Percentiles rank a stretch among this genome's conserved stretches.
These are phyloP conservation scores for Eupithecia dodoneata DNA, from an alignment of 2,888 invertebrate species.

Conservation along the genomic window DNA sequence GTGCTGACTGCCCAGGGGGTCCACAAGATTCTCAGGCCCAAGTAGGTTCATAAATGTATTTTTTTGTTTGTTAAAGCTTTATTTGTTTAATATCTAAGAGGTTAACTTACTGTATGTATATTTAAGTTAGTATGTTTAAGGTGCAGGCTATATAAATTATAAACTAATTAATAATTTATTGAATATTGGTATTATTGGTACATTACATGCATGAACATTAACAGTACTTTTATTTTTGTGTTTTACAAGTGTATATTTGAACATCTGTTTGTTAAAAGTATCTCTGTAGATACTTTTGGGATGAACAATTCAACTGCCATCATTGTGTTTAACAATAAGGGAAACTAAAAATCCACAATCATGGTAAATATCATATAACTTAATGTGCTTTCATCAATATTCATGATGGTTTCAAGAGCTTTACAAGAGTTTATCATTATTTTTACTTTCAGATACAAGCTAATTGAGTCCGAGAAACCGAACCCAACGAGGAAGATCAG, in stretches of 20 bases:
- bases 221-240: background rate
- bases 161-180: background rate
- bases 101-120: background rate
- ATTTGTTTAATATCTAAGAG: background rate
- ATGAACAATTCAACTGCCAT: background rate
- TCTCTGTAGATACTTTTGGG: background rate
- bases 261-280: background rate
- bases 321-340: background rate
- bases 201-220: background rate
- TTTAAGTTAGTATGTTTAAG: background rate
- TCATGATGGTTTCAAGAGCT: background rate
- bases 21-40: slow-evolving; percentile 64
- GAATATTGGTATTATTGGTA: background rate
- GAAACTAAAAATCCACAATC: background rate
- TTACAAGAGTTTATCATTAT: background rate
- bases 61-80: background rate
- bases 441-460: slow-evolving; percentile 53
- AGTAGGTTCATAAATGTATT: background rate
- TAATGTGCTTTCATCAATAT: background rate
- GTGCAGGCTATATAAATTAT: background rate
- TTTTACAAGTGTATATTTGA: background rate
- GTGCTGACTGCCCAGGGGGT: slow-evolving; percentile 71
- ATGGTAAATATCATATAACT: background rate
- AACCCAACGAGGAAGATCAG: slow-evolving; percentile 48
- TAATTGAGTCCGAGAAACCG: slow-evolving; percentile 50